Base-by-base conservation (phyloP, 2,113 vertebrate genomes). In the Calyptomena viridis region DNA sequence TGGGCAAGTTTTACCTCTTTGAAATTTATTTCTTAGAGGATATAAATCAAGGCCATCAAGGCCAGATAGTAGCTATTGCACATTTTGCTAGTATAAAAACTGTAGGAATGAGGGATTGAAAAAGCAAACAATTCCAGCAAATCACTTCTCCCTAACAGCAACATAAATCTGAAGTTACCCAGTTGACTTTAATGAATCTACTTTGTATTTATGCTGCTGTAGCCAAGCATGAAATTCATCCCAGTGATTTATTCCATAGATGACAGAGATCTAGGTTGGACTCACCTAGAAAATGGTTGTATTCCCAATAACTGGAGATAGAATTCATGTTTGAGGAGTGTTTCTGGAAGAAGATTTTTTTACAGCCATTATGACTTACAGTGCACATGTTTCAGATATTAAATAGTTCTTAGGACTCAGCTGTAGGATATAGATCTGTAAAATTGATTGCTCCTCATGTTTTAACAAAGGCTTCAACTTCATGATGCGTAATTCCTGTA, bases 101-200 rank as follows among this genome's bases (percentile, higher is more conserved):
- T 42, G 33, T 18, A 81, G 47, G n/a, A 92, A 53, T 19, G 53
- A 78, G 14, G 24, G 37, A 60, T 28, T 40, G 14, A 50, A 90
- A 87, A 69, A 83, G 56, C 30, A 95, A 94, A 95, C 33, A 67
- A 80, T 92, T 88, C 56, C 47, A 87, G 42, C 87, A 94, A 91
- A 90, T 91, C 91, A 91, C 15, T 5, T 86, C 79, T 81, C 52
- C 72, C 59, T 95, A 94, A 95, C 63, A 68, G 85, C 82, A 92
- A 52, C 83, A 90, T 96, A 96, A 96, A 95, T 95, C 82, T 92
- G 55, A 33, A 77, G 75, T 75, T 84, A 63, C 52, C n/a, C 85
- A 63, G 52, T 25, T 78, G 68, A 84, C 64, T 89, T 90, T 90
- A 77, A 52, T 90, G 92, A 95, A 90, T 84, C 78, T 88, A 59